Base-by-base conservation (phyloP, 2,797 vertebrate genomes). In the Sebastolobus alascanus region DNA sequence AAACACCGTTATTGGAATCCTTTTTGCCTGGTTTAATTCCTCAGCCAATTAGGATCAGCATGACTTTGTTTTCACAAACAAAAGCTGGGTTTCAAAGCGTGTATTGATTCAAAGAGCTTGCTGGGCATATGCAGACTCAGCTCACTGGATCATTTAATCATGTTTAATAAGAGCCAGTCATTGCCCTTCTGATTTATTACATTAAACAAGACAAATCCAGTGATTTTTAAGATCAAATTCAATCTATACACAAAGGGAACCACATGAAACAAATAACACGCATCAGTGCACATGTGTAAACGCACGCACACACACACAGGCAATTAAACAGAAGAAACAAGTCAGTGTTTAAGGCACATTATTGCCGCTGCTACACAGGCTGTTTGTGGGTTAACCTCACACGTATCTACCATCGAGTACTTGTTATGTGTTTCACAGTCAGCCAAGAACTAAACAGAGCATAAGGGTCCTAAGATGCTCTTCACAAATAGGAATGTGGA, bases 121-220 rank as follows among this genome's bases (percentile, higher is more conserved):
- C 78, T 76, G 89, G 87, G 87, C 84, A 86, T 87, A 88, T 84
- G 79, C 80, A 83, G 92, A 92, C 92, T 92, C 90, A 92, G 93
- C 90, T 93, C 92, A 94, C 87, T 93, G 92, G 92, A 93, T 95
- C 91, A 92, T 95, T 96, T 95, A 94, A 95, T 95, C 92, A 93
- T 94, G 90, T 93, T 94, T 95, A 95, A 95, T 95, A 93, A 93
- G 91, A 90, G 86, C 75, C 87, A 92, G 90, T 92, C 88, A 89
- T 94, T 93, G 93, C 81, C 80, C 77, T 81, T 88, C 89, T 94
- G 92, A 94, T 95, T 92, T 91, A 94, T 94, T 88, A 79, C 90
- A 92, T 91, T 92, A 92, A 92, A 91, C 85, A 87, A 90, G 88
- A 80, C 84, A 90, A 90, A 93, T 90, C 82, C 82, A 89, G 78